These are phyloP conservation scores for Globodera rostochiensis DNA, from an alignment of 1,140 invertebrate genomes.

Conservation along the genomic window DNA sequence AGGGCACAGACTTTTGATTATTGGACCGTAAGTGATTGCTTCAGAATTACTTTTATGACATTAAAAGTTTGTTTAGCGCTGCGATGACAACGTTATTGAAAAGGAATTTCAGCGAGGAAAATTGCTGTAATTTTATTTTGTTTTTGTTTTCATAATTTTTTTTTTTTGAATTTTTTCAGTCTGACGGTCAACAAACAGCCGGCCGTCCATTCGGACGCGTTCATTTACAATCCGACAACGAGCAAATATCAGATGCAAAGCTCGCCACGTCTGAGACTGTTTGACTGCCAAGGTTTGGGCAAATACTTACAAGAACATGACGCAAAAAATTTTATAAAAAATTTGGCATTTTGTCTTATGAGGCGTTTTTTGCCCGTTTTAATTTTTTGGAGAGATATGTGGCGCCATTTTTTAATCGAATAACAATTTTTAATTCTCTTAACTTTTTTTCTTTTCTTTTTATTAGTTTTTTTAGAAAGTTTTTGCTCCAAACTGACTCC, in stretches of 20 bases:
- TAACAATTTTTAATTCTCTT: too few species aligned
- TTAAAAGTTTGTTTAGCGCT: background rate
- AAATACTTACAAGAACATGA: background rate
- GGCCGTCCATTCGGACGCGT: constrained; percentile 26
- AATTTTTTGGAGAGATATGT: too few species aligned
- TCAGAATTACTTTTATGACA: background rate
- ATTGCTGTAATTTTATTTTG: background rate
- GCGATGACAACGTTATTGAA: constrained; percentile 35
- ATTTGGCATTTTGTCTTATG: too few species aligned
- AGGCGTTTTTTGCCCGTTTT: too few species aligned
- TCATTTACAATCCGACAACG: background rate
- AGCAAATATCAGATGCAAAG: constrained; percentile 2
- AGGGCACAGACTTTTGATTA: background rate
- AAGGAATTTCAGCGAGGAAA: constrained; percentile 42
- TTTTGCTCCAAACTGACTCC: too few species aligned
- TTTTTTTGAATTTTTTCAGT: constrained; percentile 14
- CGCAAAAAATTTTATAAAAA: too few species aligned
- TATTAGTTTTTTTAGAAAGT: too few species aligned
- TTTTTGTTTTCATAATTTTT: background rate
- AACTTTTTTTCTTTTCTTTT: too few species aligned
- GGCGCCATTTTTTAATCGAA: too few species aligned
- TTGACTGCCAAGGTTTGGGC: background rate
- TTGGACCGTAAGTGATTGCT: background rate
- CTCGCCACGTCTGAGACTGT: background rate
- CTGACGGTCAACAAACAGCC: constrained; percentile 48